phyloP scores from a whole-genome alignment of 2,888 invertebrate genomes.

The Cyclophora albipunctata region DNA sequence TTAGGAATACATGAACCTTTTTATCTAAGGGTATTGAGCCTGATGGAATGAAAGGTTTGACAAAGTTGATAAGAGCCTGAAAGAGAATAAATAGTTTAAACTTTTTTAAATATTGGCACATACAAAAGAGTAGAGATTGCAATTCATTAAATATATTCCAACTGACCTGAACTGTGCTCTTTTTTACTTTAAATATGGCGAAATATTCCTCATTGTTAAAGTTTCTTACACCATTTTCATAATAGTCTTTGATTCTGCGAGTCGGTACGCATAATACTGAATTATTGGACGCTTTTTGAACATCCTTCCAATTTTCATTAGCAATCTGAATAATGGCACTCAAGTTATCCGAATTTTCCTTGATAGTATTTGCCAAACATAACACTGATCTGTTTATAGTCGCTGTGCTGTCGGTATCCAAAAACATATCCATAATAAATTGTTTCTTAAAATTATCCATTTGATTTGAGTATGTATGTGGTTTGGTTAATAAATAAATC shows the following conservation, averaged over 20 bases:
- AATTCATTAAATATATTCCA: background rate
- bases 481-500: too few relatives aligned
- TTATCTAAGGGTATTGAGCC: slow-evolving; percentile 50
- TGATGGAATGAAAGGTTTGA: slow-evolving; percentile 36
- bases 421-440: slow-evolving; percentile 53
- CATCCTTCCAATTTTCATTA: slow-evolving; percentile 27
- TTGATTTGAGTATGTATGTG: background rate
- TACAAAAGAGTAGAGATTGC: too few relatives aligned
- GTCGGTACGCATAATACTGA: slow-evolving; percentile 3
- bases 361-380: slow-evolving; percentile 50
- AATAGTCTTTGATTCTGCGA: slow-evolving; percentile 31
- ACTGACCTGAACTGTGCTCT: slow-evolving; percentile 49
- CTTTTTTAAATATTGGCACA: too few relatives aligned
- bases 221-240: slow-evolving; percentile 40
- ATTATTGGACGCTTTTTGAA: slow-evolving; percentile 6
- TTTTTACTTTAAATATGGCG: slow-evolving; percentile 49
- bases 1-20: slow-evolving; percentile 61
- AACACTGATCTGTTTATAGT: slow-evolving; percentile 50
- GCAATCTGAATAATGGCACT: slow-evolving; percentile 32
- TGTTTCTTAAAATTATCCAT: slow-evolving; percentile 50
- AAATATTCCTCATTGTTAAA: slow-evolving; percentile 48
- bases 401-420: slow-evolving; percentile 50
- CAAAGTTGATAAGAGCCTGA: slow-evolving; percentile 46
- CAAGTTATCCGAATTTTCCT: slow-evolving; percentile 53
- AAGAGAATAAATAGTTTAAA: slow-evolving; percentile 21